Base-by-base conservation (phyloP, 2,113 vertebrate species). In the Charina bottae region DNA sequence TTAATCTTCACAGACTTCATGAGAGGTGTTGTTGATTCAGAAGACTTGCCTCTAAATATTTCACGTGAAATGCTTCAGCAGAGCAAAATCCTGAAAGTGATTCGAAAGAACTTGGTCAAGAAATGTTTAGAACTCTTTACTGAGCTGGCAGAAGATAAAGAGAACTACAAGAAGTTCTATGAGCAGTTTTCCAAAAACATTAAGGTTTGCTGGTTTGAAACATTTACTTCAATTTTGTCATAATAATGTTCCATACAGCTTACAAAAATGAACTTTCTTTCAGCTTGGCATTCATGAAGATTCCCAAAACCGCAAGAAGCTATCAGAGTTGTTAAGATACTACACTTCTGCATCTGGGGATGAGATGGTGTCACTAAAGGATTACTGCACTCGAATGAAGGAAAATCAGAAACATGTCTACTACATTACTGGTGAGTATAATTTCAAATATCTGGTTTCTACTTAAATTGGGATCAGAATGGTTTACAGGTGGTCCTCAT, bases 161-260 rank as follows among this genome's bases (percentile, higher is more conserved):
- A 99, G 92, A 99, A 99, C 95, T 99, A 99, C 96, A 99, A 99
- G 17, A 99, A 99, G 87, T 98, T 95, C 53, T 99, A 99, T 0
- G 99, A 99, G 93, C 99, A 99, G 94, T 99, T 99, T 90, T 99
- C 99, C 10, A 99, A 99, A 96, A 99, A 99, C 59, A 98, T 99
- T 28, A 99, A 99, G 98, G 99, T 99, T 54, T 11, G 86, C 37
- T 87, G 21, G 94, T 95, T 5, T 54, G 26, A n/a, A 85, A 53
- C n/a, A 42, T 9, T 78, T 42, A 78, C 33, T 42, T 78, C 5
- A 54, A 26, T 85, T n/a, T 85, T 85, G 46, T 2, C 24, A n/a
- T 54, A 28, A n/a, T 54, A 28, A 54, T 85, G 84, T 13, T 0
- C 1, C 0, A 15, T 4, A 9, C 49, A 28, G 0, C 42, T 0